These are phyloP conservation scores for Oscarella lobularis DNA, from an alignment of 37 sponge, comb jelly and placozoan species.

Conservation along the genomic window DNA sequence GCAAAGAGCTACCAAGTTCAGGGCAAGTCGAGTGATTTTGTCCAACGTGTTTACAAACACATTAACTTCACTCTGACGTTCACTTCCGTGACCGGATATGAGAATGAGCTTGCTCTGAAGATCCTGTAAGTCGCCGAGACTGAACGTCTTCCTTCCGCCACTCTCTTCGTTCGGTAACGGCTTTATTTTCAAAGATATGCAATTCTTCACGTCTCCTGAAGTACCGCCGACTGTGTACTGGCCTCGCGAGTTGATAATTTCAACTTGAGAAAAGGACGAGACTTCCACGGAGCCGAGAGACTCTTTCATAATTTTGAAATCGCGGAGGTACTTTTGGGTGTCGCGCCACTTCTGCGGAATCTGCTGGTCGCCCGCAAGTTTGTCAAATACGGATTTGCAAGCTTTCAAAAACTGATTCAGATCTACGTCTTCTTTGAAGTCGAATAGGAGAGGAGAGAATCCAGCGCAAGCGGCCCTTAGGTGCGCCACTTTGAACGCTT, in stretches of 20 bases:
- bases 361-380: not conserved
- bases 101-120: constrained; percentile 4
- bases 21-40: not conserved
- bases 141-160: not conserved
- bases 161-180: not conserved
- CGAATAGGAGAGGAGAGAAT: not conserved
- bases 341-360: constrained; percentile 4
- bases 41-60: not conserved
- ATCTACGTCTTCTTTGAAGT: not conserved
- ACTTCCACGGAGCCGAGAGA: constrained; percentile 28
- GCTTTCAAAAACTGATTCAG: not conserved
- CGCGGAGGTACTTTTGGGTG: not conserved
- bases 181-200: not conserved
- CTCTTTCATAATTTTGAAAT: constrained; percentile 13
- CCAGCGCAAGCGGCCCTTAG: not conserved
- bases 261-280: constrained; percentile 22
- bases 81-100: not conserved
- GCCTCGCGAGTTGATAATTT: constrained; percentile 21
- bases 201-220: not conserved
- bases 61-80: not conserved
- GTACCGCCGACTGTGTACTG: constrained; percentile 10
- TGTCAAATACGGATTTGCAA: not conserved
- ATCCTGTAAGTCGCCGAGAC: not conserved
- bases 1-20: not conserved
- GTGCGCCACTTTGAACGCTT: not conserved